Conservation (phyloP, 2,113 vertebrate genomes). For the Oceanites oceanicus region DNA sequence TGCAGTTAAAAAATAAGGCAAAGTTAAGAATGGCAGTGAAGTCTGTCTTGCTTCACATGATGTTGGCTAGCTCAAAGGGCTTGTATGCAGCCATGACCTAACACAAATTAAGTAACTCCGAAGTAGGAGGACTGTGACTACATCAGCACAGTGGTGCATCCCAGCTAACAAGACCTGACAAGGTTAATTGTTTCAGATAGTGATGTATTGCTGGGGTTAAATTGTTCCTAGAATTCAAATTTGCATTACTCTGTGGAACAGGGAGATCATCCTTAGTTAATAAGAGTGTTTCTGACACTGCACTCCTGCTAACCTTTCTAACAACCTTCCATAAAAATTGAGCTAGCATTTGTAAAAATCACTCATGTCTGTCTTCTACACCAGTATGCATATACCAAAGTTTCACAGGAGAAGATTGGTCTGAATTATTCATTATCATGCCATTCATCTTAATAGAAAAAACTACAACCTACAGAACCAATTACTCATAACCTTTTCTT, state of each 20-base stretch:
- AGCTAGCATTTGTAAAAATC: background rate
- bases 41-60: background rate
- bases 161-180: slow-evolving; percentile 2
- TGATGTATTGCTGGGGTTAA: background rate
- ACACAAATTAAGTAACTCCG: background rate
- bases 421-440: background rate
- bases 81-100: background rate
- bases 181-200: background rate
- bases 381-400: background rate
- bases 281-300: background rate
- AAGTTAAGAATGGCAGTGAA: background rate
- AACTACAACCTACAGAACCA: background rate
- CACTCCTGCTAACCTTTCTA: background rate
- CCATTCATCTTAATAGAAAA: background rate
- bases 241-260: background rate
- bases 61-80: background rate
- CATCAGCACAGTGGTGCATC: background rate
- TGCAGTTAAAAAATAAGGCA: background rate
- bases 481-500: background rate
- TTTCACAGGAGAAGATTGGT: background rate
- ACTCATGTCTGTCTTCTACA: background rate
- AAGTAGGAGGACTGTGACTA: background rate
- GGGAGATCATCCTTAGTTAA: background rate
- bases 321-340: background rate
- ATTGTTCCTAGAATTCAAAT: background rate